A percentile compares a stretch with the other conserved stretches of the same genome.
phyloP scores from a whole-genome alignment of 2,113 vertebrate species.

The Oreochromis spilurus region DNA sequence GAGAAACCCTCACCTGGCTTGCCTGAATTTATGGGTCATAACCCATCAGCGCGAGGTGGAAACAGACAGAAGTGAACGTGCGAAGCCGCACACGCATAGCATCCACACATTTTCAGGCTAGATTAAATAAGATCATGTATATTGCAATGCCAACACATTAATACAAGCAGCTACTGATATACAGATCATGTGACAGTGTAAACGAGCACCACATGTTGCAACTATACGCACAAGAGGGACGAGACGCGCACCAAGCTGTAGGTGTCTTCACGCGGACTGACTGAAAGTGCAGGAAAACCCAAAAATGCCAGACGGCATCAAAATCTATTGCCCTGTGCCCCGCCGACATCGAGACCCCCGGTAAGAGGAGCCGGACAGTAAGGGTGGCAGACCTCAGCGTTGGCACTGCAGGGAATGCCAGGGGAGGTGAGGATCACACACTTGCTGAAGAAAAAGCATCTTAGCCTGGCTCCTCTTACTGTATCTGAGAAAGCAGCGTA shows the following conservation, averaged over 20 bases:
- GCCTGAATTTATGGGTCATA: slow-evolving; percentile 20
- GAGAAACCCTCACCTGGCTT: neutral
- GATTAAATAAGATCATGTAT: slow-evolving; percentile 16
- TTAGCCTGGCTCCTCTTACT: neutral
- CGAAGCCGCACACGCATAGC: neutral
- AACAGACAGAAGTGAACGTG: neutral
- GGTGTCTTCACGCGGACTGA: neutral
- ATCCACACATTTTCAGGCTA: slow-evolving; percentile 6
- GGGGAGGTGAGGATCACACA: slow-evolving; percentile 30
- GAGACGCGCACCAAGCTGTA: neutral
- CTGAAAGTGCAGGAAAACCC: slow-evolving; percentile 32
- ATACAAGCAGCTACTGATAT: neutral
- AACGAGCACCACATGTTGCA: neutral
- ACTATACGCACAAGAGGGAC: neutral
- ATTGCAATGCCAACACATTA: neutral
- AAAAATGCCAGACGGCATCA: slow-evolving; percentile 48
- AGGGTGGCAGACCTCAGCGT: slow-evolving; percentile 32
- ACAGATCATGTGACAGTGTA: neutral
- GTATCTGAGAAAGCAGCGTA: neutral
- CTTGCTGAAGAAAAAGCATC: neutral
- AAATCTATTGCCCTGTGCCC: neutral
- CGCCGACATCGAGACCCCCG: neutral
- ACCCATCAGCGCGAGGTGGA: neutral
- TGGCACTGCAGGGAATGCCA: slow-evolving; percentile 27
- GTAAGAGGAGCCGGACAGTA: neutral